phyloP scores from a whole-genome alignment of 2,888 invertebrate species.

The Philhelius pedissequus region DNA sequence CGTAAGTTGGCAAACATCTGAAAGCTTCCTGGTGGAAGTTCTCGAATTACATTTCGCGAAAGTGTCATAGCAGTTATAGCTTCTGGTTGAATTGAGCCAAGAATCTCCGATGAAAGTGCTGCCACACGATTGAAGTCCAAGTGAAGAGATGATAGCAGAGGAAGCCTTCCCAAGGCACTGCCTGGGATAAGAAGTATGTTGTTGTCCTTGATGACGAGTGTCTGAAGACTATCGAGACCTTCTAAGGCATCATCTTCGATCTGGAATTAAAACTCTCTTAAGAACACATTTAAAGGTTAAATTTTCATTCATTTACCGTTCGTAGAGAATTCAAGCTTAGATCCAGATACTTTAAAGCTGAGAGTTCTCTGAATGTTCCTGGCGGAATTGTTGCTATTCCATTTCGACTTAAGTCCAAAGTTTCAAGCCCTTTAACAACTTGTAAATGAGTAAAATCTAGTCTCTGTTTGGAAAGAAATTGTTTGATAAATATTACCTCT shows the following conservation, averaged over 20 bases:
- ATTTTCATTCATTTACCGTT: slow-evolving; percentile 83
- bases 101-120: slow-evolving; percentile 88
- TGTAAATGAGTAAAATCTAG: slow-evolving; percentile 87
- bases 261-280: slow-evolving; percentile 79
- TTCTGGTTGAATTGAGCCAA: slow-evolving; percentile 85
- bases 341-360: slow-evolving; percentile 86
- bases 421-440: slow-evolving; percentile 84
- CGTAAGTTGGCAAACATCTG: slow-evolving; percentile 86
- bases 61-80: slow-evolving; percentile 86
- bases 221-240: slow-evolving; percentile 87
- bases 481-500: background rate
- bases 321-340: slow-evolving; percentile 92
- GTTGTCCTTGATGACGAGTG: slow-evolving; percentile 90
- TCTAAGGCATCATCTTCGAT: slow-evolving; percentile 93
- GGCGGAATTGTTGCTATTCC: slow-evolving; percentile 89
- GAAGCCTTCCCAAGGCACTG: slow-evolving; percentile 88
- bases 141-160: slow-evolving; percentile 86
- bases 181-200: slow-evolving; percentile 92
- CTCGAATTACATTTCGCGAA: slow-evolving; percentile 91
- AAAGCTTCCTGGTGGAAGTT: slow-evolving; percentile 89
- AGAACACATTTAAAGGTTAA: background rate
- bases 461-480: slow-evolving; percentile 80
- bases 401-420: slow-evolving; percentile 90
- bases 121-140: slow-evolving; percentile 93
- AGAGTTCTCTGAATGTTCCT: slow-evolving; percentile 89